Evolutionary conservation across 53 echinoderm and acorn worm genomes (phyloP).

Genomic region (Luidia sarsii): DNA sequence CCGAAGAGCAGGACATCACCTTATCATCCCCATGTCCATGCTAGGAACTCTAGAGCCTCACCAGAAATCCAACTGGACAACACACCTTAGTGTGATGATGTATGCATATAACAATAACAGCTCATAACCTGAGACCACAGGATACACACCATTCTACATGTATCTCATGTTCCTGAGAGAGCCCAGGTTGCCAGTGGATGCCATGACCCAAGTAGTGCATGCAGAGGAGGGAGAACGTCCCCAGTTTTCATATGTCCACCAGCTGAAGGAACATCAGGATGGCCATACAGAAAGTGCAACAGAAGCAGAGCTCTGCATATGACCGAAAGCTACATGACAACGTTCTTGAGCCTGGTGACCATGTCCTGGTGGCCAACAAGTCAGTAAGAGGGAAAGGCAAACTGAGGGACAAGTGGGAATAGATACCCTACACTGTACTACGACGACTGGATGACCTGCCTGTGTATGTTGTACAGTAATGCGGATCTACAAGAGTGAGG

Average conservation of each 20-base stretch:
- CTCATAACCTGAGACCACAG: constrained; percentile 21
- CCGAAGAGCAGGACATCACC: constrained; percentile 33
- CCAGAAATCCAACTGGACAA: constrained; percentile 24
- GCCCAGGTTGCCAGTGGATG: constrained; percentile 8
- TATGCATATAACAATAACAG: constrained; percentile 39
- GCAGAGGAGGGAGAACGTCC: neutral
- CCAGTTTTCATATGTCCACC: neutral
- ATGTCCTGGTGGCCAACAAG: too few species aligned
- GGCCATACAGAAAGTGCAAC: neutral
- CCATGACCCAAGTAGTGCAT: neutral
- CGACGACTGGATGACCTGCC: too few species aligned
- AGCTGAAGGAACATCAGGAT: neutral
- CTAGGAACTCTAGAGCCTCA: constrained; percentile 46
- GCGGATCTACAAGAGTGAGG: too few species aligned
- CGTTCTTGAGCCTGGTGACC: too few species aligned
- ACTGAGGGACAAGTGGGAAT: too few species aligned
- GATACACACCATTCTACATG: constrained; percentile 15
- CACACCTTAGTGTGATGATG: neutral
- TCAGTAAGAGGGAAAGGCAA: too few species aligned
- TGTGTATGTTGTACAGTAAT: too few species aligned
- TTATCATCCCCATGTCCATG: constrained; percentile 57
- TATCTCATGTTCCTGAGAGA: constrained; percentile 23
- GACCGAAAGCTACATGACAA: neutral
- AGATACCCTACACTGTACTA: too few species aligned
- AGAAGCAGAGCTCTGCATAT: neutral